Base-by-base conservation (phyloP, 2,888 invertebrate genomes). In the Drosophila multiciliata region DNA sequence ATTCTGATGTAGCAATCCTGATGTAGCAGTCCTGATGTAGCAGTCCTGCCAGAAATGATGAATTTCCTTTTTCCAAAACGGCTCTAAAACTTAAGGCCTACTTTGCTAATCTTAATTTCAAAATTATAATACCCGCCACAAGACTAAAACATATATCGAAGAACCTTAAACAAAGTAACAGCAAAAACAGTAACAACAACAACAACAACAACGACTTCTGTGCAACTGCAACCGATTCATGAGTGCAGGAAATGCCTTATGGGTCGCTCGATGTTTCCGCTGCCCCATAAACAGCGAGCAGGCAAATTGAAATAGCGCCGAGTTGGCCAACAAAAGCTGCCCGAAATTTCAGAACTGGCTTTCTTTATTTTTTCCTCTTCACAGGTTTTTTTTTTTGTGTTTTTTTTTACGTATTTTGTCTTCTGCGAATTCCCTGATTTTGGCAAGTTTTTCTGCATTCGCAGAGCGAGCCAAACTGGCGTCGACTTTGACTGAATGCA, bases 201-300 rank as follows among this genome's bases (percentile, higher is more conserved):
- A 60, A 72, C 42, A 7, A 32, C 38, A 50, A 40, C 32, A 32
- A 58, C 66, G 40, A 55, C 45, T 64, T n/a, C 75, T 63, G 50
- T 49, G 52, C 23, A 12, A 52, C 52, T 64, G 83, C 75, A 79
- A 49, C 45, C 84, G 82, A 75, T 81, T 78, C 87, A 77, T 72
- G 85, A 87, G 90, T 90, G 88, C 90, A 79, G 87, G 85, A 90
- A 87, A 84, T 82, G 85, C 88, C 89, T 87, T 87, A 90, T 87
- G 88, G 83, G 72, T 83, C 71, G 67, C 64, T 75, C 79, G 75
- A 63, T 75, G 71, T 87, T 83, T 89, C 90, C 87, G 74, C 54
- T 75, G 64, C 36, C 65, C 86, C 73, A 83, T 87, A 83, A 89
- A 84, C 81, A 78, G 82, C 63, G 73, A 71, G 83, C 76, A 71